Conservation (phyloP, 2,797 vertebrate species). For the Ctenochaetus hawaiiensis region DNA sequence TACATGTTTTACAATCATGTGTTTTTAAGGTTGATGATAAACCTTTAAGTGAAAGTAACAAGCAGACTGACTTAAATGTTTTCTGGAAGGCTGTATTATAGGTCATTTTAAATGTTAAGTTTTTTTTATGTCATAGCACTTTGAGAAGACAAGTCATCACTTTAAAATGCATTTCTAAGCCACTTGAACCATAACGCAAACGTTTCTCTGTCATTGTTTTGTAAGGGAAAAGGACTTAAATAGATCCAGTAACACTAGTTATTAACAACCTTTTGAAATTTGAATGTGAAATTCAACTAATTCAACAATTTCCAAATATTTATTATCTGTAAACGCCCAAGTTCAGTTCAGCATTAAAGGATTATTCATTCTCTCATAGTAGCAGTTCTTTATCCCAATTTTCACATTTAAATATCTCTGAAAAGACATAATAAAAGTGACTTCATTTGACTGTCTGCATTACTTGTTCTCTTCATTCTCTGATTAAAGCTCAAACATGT, state of each 20-base stretch:
- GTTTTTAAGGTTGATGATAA: constrained; percentile 25
- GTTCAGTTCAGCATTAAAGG: constrained; percentile 25
- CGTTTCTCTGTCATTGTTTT: constrained; percentile 24
- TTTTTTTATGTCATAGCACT: constrained; percentile 66
- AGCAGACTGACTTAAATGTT: constrained; percentile 21
- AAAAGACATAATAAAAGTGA: constrained; percentile 75
- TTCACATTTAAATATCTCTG: constrained; percentile 46
- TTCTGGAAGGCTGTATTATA: constrained; percentile 39
- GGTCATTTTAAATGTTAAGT: constrained; percentile 40
- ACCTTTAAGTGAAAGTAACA: constrained; percentile 20
- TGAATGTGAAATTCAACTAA: constrained; percentile 30
- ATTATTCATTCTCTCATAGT: constrained; percentile 24
- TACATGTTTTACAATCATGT: constrained; percentile 39
- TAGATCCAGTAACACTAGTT: constrained; percentile 30
- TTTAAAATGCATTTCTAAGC: constrained; percentile 53
- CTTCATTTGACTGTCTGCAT: constrained; percentile 48
- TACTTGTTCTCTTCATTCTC: constrained; percentile 27
- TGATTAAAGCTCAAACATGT: constrained; percentile 33
- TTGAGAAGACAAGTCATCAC: constrained; percentile 60
- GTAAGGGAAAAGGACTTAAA: constrained; percentile 43
- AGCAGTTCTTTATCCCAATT: constrained; percentile 33
- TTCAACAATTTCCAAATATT: constrained; percentile 51
- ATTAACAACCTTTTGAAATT: constrained; percentile 34
- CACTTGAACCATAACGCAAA: constrained; percentile 41
- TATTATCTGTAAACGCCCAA: constrained; percentile 52